Base-by-base conservation (phyloP, 2,888 invertebrate genomes). In the Antitype chi region DNA sequence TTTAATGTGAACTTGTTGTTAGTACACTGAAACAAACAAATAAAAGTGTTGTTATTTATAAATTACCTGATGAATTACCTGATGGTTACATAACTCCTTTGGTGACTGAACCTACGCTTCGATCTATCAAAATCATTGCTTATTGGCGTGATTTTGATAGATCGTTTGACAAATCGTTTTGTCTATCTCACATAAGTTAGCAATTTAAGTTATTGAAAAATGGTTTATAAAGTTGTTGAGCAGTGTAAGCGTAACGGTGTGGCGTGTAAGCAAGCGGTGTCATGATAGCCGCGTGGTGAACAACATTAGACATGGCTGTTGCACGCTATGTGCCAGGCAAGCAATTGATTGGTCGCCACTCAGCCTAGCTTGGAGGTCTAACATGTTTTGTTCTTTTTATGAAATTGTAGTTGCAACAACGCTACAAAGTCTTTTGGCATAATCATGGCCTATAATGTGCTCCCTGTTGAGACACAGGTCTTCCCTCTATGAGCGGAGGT, bases 301-400 rank as follows among this genome's bases (percentile, higher is more conserved):
- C 69, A 74, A n/a, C 59, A 74, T 83, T 85, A 52, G 82, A 81
- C 81, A 83, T 69, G 85, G 81, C 52, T 62, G 73, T 74, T 81
- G 60, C 83, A 81, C 73, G 85, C 74, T n/a, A 83, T 76, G 63
- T 68, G 63, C 70, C 52, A 38, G 43, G 32, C 28, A 25, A 23
- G 55, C 72, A 63, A 74, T 76, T 74, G 81, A 85, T 85, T 64
- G 32, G 52, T 9, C 66, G 59, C 57, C 43, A 55, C 57, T 66
- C 57, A 55, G 32, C 15, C 28, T 28, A 53, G n/a, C 70, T 53
- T 80, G 32, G 15, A 32, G 25, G 13, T 3, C 28, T 55, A 11
- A 43, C 3, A 15, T 53, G 8, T 49, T 20, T 67, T 13, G 9
- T 6, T 66, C 28, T 49, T 17, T 5, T 28, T 6, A 7, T 17